A percentile compares a stretch with the other conserved stretches of the same genome.
These are phyloP conservation scores for Lymantria monacha DNA, from an alignment of 2,888 invertebrate species.

Conservation along the genomic window DNA sequence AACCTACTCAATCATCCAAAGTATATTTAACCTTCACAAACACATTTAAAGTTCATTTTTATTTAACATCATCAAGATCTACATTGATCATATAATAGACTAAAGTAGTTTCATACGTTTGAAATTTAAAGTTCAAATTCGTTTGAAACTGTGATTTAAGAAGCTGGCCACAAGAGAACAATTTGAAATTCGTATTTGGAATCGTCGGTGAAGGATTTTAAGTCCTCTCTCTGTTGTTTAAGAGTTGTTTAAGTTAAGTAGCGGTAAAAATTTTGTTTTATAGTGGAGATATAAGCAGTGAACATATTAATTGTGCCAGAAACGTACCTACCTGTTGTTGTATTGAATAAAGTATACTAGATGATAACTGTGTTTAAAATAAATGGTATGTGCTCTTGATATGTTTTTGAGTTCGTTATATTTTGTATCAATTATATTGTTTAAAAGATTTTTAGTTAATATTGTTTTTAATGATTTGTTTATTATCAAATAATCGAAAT, in stretches of 20 bases:
- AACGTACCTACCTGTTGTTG: slow-evolving; percentile 41
- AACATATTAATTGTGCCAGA: slow-evolving; percentile 72
- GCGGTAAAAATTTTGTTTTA: slow-evolving; percentile 74
- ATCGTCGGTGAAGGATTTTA: slow-evolving; percentile 77
- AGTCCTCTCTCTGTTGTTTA: slow-evolving; percentile 72
- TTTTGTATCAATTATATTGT: slow-evolving; percentile 6
- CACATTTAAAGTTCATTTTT: slow-evolving; percentile 43
- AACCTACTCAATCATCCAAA: slow-evolving; percentile 56
- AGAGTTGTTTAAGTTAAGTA: slow-evolving; percentile 70
- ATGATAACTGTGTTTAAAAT: slow-evolving; percentile 53
- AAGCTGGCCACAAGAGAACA: slow-evolving; percentile 68
- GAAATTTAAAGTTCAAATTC: slow-evolving; percentile 28
- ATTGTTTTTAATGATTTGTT: slow-evolving; percentile 14
- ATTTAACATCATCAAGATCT: slow-evolving; percentile 37
- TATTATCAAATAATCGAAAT: slow-evolving; percentile 25
- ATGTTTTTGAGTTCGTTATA: slow-evolving; percentile 29
- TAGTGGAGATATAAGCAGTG: slow-evolving; percentile 63
- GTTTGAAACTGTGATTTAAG: slow-evolving; percentile 42
- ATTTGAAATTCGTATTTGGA: slow-evolving; percentile 79
- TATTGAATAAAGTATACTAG: slow-evolving; percentile 50
- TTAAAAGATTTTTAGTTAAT: background rate
- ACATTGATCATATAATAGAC: slow-evolving; percentile 32
- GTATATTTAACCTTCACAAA: slow-evolving; percentile 45
- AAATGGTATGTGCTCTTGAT: slow-evolving; percentile 37
- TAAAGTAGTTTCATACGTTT: slow-evolving; percentile 13